These are phyloP conservation scores for Euura saliciscinereae DNA, from an alignment of 1,140 invertebrate species.

Conservation along the genomic window DNA sequence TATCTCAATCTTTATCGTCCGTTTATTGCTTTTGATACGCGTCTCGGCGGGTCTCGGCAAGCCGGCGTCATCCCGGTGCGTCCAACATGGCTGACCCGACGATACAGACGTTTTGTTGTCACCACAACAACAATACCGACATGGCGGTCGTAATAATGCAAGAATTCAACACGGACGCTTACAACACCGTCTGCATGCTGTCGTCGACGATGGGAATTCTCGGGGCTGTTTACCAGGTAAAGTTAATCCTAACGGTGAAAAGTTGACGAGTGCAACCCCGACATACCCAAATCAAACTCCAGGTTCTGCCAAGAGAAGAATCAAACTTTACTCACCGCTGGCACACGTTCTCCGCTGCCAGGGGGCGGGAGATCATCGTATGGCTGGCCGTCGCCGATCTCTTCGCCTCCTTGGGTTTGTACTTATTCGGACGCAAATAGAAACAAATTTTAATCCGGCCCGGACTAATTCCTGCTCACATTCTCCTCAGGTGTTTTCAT, in stretches of 20 bases:
- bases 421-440: slow-evolving; percentile 8
- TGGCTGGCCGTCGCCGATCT: slow-evolving; percentile 81
- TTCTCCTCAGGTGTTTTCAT: slow-evolving; percentile 69
- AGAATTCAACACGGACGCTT: slow-evolving; percentile 72
- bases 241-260: slow-evolving; percentile 8
- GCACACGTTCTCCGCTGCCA: slow-evolving; percentile 62
- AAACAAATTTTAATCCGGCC: slow-evolving; percentile 4
- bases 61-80: neutral
- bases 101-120: slow-evolving; percentile 81
- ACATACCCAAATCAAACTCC: slow-evolving; percentile 15
- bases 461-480: slow-evolving; percentile 1
- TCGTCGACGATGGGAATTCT: slow-evolving; percentile 75
- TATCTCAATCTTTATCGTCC: neutral
- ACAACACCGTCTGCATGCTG: slow-evolving; percentile 74
- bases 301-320: slow-evolving; percentile 62
- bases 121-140: slow-evolving; percentile 67
- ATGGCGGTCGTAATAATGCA: slow-evolving; percentile 68
- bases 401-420: slow-evolving; percentile 73
- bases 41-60: too few species aligned
- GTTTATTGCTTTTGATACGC: neutral
- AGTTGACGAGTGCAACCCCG: too few species aligned
- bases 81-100: slow-evolving; percentile 81
- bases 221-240: slow-evolving; percentile 78
- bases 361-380: slow-evolving; percentile 74
- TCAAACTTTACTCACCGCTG: slow-evolving; percentile 53